Conservation (phyloP, 2,888 invertebrate genomes). For the Nebria salina region DNA sequence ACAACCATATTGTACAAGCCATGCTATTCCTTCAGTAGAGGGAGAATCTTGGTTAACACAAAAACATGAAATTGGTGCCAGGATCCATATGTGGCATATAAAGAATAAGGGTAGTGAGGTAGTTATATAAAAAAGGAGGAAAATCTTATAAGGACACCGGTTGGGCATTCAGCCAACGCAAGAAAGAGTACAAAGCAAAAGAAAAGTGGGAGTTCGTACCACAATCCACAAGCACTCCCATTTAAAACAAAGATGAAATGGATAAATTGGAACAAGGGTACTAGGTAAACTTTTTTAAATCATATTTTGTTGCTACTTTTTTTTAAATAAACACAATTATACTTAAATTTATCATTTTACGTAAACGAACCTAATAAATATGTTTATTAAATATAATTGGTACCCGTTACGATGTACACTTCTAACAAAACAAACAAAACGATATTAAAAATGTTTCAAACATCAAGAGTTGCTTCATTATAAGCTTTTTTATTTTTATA, state of each 20-base stretch:
- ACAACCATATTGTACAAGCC: conserved; percentile 28
- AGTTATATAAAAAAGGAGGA: conserved; percentile 42
- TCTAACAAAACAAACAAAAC: too few species aligned
- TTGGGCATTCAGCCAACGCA: conserved; percentile 45
- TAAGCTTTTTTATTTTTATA: background rate
- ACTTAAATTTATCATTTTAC: too few species aligned
- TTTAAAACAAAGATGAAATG: background rate
- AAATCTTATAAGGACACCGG: conserved; percentile 45
- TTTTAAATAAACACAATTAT: too few species aligned
- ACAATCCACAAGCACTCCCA: background rate
- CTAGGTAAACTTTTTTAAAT: background rate
- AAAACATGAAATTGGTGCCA: conserved; percentile 44
- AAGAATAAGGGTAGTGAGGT: conserved; percentile 41
- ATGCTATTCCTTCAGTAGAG: conserved; percentile 28
- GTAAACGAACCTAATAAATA: too few species aligned
- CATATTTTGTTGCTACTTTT: background rate
- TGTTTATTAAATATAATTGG: too few species aligned
- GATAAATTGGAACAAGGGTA: background rate
- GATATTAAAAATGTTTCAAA: too few species aligned
- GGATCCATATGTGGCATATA: conserved; percentile 40
- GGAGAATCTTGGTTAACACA: conserved; percentile 36
- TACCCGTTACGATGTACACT: too few species aligned
- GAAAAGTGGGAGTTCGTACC: background rate
- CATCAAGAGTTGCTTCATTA: too few species aligned
- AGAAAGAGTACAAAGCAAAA: conserved; percentile 39